A percentile compares a stretch with the other conserved stretches of the same genome.
phyloP scores from a whole-genome alignment of 2,888 invertebrate genomes.

The Acleris emargana region DNA sequence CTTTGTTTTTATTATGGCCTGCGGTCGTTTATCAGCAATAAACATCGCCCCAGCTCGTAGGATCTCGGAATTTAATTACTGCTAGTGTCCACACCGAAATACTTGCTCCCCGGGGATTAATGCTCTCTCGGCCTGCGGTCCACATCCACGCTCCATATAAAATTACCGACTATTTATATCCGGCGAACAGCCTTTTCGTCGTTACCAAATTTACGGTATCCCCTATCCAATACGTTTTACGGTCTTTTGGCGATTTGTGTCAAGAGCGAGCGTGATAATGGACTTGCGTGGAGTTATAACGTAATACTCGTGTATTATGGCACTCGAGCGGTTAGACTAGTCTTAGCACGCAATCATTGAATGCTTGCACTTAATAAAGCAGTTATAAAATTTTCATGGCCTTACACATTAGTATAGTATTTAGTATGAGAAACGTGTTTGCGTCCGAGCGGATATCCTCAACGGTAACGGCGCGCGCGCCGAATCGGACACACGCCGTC shows the following conservation, averaged over 20 bases:
- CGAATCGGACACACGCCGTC: constrained; percentile 46
- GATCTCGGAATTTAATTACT: constrained; percentile 72
- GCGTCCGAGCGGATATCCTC: constrained; percentile 71
- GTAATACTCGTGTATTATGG: constrained; percentile 27
- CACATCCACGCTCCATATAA: constrained; percentile 41
- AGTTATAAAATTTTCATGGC: constrained; percentile 49
- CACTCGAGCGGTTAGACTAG: constrained; percentile 36
- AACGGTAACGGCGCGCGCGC: constrained; percentile 51
- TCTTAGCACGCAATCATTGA: constrained; percentile 50
- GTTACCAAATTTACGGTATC: constrained; percentile 37
- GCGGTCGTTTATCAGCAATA: constrained; percentile 51
- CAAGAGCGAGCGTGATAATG: constrained; percentile 40
- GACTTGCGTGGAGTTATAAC: constrained; percentile 29
- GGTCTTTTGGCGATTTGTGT: constrained; percentile 41
- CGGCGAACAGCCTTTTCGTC: constrained; percentile 38
- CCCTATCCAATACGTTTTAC: constrained; percentile 36
- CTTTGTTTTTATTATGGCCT: constrained; percentile 56
- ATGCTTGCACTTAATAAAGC: constrained; percentile 49
- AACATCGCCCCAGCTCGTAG: constrained; percentile 44
- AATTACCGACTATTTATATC: constrained; percentile 46
- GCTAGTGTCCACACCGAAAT: constrained; percentile 54
- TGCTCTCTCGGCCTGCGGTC: constrained; percentile 43
- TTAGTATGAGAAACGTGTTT: constrained; percentile 61
- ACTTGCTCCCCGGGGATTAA: constrained; percentile 51
- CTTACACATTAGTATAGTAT: constrained; percentile 34